phyloP scores from a whole-genome alignment of 2,113 vertebrate species.

The Labrus mixtus region DNA sequence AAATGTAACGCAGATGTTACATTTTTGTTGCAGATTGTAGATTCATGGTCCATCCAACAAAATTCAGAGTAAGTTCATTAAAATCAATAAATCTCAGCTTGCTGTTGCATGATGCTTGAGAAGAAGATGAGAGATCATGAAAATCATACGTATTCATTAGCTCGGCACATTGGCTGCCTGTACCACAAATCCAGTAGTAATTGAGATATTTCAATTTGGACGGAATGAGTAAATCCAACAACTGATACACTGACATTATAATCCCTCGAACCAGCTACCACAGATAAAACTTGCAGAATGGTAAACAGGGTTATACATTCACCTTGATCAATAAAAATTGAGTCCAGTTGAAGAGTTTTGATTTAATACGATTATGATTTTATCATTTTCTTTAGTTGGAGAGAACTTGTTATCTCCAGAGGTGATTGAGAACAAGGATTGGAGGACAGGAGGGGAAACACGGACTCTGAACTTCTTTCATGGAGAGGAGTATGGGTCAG shows the following conservation, averaged over 20 bases:
- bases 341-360: not conserved
- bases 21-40: not conserved
- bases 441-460: not conserved
- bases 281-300: not conserved
- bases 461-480: conserved; percentile 16
- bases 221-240: not conserved
- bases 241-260: too few species aligned
- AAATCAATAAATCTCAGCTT: too few species aligned
- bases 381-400: not conserved
- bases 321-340: too few species aligned
- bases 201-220: not conserved
- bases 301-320: not conserved
- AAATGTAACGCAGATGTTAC: conserved; percentile 19
- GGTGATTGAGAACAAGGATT: not conserved
- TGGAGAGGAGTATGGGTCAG: conserved; percentile 33
- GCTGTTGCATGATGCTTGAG: too few species aligned
- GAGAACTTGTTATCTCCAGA: not conserved
- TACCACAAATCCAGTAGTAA: not conserved
- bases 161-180: not conserved
- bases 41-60: too few species aligned
- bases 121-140: not conserved
- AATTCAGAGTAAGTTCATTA: too few species aligned
- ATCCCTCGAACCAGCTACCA: not conserved
- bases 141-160: not conserved
- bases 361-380: not conserved